A percentile compares a stretch with the other conserved stretches of the same genome.
phyloP scores from a whole-genome alignment of 2,797 vertebrate genomes.

The Aulostomus chinensis region DNA sequence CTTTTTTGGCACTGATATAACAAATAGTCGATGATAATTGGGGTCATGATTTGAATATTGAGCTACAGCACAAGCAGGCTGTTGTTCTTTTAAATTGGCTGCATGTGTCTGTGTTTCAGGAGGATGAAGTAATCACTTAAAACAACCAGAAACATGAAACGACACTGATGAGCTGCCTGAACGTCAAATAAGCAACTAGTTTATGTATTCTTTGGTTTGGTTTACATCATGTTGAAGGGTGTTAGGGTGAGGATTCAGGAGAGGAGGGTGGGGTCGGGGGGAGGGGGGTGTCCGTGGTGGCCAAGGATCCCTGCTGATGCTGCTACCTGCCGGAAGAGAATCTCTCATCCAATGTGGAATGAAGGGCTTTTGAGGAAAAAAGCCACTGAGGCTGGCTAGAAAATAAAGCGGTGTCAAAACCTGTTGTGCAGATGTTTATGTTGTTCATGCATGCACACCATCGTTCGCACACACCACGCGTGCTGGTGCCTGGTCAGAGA shows the following conservation, averaged over 20 bases:
- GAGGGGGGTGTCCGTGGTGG: slow-evolving; percentile 2
- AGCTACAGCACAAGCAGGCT: too few relatives aligned
- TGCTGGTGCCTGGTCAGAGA: slow-evolving; percentile 50
- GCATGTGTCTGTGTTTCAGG: too few relatives aligned
- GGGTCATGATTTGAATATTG: too few relatives aligned
- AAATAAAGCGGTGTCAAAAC: slow-evolving; percentile 18
- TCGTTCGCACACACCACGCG: slow-evolving; percentile 14
- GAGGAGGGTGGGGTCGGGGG: slow-evolving; percentile 11
- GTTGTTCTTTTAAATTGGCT: too few relatives aligned
- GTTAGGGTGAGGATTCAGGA: slow-evolving; percentile 12
- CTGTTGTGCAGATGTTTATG: slow-evolving; percentile 37
- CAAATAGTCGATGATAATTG: too few relatives aligned
- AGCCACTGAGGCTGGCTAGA: slow-evolving; percentile 30
- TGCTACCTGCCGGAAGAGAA: slow-evolving; percentile 67
- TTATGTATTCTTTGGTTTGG: slow-evolving; percentile 27
- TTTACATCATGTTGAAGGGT: slow-evolving; percentile 25
- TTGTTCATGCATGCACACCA: slow-evolving; percentile 31
- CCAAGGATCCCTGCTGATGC: slow-evolving; percentile 52
- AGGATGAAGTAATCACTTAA: too few relatives aligned
- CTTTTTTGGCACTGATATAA: too few relatives aligned
- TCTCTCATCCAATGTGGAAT: slow-evolving; percentile 74
- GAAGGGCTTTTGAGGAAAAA: slow-evolving; percentile 69
- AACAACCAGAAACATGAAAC: too few relatives aligned
- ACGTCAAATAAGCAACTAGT: slow-evolving; percentile 12
- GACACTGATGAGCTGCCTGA: too few relatives aligned